Base-by-base conservation (phyloP, 2,797 vertebrate species). In the Limosa lapponica region DNA sequence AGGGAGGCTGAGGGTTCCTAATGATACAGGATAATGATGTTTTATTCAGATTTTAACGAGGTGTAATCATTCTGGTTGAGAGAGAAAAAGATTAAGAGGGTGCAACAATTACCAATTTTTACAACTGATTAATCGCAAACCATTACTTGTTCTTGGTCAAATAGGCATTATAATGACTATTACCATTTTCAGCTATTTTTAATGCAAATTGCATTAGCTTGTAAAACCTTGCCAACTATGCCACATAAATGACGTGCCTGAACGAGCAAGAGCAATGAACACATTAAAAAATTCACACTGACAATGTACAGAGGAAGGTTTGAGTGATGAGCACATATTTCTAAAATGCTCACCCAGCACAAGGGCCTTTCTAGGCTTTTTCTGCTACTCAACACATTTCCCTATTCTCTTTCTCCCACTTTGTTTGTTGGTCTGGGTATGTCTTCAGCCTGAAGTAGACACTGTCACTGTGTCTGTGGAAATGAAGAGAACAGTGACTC, bases 1-100 rank as follows among this genome's bases (percentile, higher is more conserved):
- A 99, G 98, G 97, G 98, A 99, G 98, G 98, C 97, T 98, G 99
- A 98, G 98, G 98, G 98, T 98, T 98, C 98, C 99, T 99, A 99
- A 99, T 99, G 99, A 99, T 99, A 99, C 98, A 98, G 98, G 98
- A 99, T 99, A 99, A 99, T 99, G 99, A 99, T 99, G 99, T 99
- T 99, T 99, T 99, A 99, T 99, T 99, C 99, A 98, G 98, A 99
- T 99, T 99, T 99, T 99, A 99, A 99, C 99, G 99, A 99, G 99
- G 98, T 99, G 98, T 99, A 99, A 99, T 99, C 99, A 99, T 99
- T 99, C 98, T 98, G 99, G 98, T 99, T 99, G 98, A 99, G 98
- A 99, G 98, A 98, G 98, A 98, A 98, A 98, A 98, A 98, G 98
- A 98, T 98, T 98, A 98, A 98, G 98, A 98, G 98, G 98, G 98